Evolutionary conservation across 2,888 invertebrate species (phyloP), one percentile per base, ranked within the genome.

Genomic region (Lutraria lutraria): DNA sequence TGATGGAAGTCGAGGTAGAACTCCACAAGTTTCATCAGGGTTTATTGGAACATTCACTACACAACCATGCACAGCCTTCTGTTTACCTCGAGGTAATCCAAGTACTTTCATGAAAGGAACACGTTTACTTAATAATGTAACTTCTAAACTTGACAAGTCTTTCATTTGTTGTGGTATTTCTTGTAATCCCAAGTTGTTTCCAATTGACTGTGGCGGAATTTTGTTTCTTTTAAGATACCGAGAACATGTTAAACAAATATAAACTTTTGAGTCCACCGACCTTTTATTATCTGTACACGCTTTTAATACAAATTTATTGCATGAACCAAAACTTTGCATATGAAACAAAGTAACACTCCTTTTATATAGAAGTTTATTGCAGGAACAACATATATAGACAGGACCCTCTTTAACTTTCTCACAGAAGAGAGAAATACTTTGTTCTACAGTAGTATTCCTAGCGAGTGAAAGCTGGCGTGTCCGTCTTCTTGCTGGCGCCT

Each of bases 71-170:
- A 90, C 84, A n/a, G 90, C 90, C 54, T 88, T 90, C 63, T 88
- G 90, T 85, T 88, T 88, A 34, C 90, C 88, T 15, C 90, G 76
- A 25, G 90, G 88, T 60, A 87, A 79, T 19, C 43, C 86, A 76
- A 86, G 63, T 29, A 86, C 63, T 84, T 91, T 89, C 88, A 91
- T 89, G 81, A 92, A 92, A 25, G 91, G 90, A 72, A 93, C 88
- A 68, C 92, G 86, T 86, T 88, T 89, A n/a, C 92, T 81, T 83
- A 92, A 85, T 56, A 93, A 85, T 15, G 76, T 76, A 81, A 52
- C 56, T 84, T 93, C 91, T 19, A 92, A 80, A 52, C 85, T 83
- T 86, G 89, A 92, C 68, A 93, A 83, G 31, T 85, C 63, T 68
- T 88, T 63, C 31, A 91, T 56, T 56, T 83, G 53, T 21, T 84